Evolutionary conservation across 2,113 vertebrate genomes (phyloP).

Genomic region (Jacana jacana): DNA sequence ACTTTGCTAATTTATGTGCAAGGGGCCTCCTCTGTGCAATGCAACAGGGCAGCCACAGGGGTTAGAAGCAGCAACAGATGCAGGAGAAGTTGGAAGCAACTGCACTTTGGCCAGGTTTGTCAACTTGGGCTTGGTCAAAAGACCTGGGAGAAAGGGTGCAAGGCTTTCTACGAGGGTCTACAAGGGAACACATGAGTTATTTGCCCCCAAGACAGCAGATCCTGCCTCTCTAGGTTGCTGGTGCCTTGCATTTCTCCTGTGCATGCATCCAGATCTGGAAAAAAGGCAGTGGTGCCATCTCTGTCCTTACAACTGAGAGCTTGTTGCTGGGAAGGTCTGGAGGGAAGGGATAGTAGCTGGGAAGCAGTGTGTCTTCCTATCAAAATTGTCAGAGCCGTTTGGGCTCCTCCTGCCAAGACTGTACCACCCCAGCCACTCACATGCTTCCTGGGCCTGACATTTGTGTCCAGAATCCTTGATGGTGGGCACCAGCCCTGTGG

Average conservation of each 20-base stretch:
- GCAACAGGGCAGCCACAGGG: background rate
- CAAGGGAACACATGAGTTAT: background rate
- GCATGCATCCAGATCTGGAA: background rate
- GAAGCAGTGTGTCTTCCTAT: background rate
- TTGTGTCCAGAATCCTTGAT: background rate
- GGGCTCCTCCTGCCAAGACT: background rate
- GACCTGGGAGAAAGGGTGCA: background rate
- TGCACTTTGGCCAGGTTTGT: background rate
- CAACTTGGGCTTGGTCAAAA: background rate
- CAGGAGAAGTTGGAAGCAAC: background rate
- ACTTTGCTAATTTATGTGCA: background rate
- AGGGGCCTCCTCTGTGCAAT: background rate
- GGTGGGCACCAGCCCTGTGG: background rate
- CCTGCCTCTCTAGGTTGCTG: background rate
- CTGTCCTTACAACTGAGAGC: background rate
- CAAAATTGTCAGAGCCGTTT: fast-evolving
- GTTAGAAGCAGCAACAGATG: background rate
- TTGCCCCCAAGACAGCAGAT: background rate
- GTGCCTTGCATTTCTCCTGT: background rate
- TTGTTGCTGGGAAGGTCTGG: background rate
- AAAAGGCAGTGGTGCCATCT: background rate
- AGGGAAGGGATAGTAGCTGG: background rate
- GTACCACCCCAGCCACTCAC: background rate
- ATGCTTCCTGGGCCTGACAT: background rate
- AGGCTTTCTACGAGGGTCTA: background rate